A percentile compares a stretch with the other conserved stretches of the same genome.
These are phyloP conservation scores for Piaya cayana DNA, from an alignment of 2,113 vertebrate species.

Conservation along the genomic window DNA sequence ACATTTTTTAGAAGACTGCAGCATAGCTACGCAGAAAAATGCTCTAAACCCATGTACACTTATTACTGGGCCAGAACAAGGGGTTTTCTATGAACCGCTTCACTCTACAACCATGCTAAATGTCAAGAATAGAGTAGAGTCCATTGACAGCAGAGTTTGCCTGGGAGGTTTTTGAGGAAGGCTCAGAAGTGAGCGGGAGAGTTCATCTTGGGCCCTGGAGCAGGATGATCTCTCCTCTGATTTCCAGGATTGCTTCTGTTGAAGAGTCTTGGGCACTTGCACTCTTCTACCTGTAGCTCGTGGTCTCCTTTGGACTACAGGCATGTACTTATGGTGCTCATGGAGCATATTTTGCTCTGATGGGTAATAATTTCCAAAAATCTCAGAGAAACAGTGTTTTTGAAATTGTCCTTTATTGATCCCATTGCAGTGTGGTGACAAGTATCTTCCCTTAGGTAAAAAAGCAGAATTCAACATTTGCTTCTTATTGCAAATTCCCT, in stretches of 20 bases:
- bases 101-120: background rate
- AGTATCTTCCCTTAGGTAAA: background rate
- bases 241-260: background rate
- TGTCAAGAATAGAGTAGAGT: background rate
- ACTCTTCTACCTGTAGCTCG: background rate
- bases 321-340: background rate
- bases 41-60: background rate
- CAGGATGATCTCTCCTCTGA: background rate
- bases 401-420: background rate
- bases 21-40: rapidly evolving
- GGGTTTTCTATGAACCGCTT: background rate
- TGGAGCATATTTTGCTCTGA: background rate
- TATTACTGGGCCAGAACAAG: background rate
- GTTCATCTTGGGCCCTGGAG: background rate
- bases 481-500: background rate
- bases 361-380: background rate
- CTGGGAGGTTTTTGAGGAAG: background rate
- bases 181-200: rapidly evolving
- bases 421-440: background rate
- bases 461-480: rapidly evolving
- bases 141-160: background rate
- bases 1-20: background rate
- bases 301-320: background rate
- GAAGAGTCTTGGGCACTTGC: background rate
- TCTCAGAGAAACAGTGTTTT: background rate